phyloP scores from a whole-genome alignment of 2,888 invertebrate species.

The Pegoplata infirma region DNA sequence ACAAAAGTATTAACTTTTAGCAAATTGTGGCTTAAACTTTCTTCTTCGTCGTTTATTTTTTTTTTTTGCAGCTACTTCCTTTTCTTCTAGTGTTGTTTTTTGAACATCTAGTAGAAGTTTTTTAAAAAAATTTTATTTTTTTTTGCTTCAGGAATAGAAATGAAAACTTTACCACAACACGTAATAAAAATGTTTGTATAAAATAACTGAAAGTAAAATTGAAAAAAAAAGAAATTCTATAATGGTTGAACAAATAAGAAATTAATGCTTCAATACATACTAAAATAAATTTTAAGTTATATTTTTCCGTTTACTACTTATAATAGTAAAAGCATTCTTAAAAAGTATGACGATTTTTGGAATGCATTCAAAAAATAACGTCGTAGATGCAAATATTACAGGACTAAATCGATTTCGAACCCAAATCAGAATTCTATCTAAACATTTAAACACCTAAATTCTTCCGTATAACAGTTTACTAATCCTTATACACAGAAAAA shows the following conservation, averaged over 20 bases:
- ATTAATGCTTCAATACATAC: not conserved
- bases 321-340: too few relatives aligned
- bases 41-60: not conserved
- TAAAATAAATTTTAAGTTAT: not conserved
- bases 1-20: conserved; percentile 47
- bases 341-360: too few relatives aligned
- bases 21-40: conserved; percentile 55
- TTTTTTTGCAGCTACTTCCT: too few relatives aligned
- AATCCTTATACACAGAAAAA: too few relatives aligned
- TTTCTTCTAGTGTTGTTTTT: conserved; percentile 5
- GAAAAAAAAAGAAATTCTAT: conserved; percentile 7
- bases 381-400: too few relatives aligned
- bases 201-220: conserved; percentile 21
- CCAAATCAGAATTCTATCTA: too few relatives aligned
- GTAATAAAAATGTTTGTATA: conserved; percentile 7
- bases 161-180: conserved; percentile 28
- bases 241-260: conserved; percentile 21
- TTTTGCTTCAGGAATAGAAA: not conserved
- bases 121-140: conserved; percentile 29
- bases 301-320: not conserved
- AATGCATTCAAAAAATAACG: too few relatives aligned
- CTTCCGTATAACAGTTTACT: too few relatives aligned
- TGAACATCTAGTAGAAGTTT: conserved; percentile 27
- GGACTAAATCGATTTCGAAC: too few relatives aligned
- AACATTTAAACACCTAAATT: too few relatives aligned